Evolutionary conservation across 2,888 invertebrate genomes (phyloP).

Genomic region (Drosophila formosana): DNA sequence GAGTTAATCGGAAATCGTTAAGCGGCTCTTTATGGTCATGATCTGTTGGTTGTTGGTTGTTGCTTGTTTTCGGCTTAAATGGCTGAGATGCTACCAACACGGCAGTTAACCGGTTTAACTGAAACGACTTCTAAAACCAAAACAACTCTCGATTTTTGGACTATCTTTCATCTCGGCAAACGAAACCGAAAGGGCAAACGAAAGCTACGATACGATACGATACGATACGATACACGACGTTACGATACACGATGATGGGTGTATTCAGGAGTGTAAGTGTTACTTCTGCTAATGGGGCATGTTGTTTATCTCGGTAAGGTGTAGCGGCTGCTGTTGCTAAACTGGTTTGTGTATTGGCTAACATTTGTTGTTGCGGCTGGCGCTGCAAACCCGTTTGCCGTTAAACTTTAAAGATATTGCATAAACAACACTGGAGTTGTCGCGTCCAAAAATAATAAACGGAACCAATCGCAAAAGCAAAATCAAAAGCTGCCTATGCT

Average conservation of each 20-base stretch:
- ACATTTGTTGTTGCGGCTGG: slow-evolving; percentile 19
- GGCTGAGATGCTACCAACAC: slow-evolving; percentile 15
- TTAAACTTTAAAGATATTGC: slow-evolving; percentile 68
- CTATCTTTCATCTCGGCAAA: slow-evolving; percentile 37
- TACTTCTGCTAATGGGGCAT: slow-evolving; percentile 49
- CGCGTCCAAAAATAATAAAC: slow-evolving; percentile 60
- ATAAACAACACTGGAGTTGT: slow-evolving; percentile 60
- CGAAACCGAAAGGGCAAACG: slow-evolving; percentile 78
- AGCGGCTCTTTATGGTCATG: slow-evolving; percentile 28
- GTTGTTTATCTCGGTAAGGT: slow-evolving; percentile 62
- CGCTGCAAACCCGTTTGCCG: slow-evolving; percentile 58
- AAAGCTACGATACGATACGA: slow-evolving; percentile 43
- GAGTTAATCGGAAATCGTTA: slow-evolving; percentile 14
- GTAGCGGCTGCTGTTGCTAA: slow-evolving; percentile 30
- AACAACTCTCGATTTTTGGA: slow-evolving; percentile 70
- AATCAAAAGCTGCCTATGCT: slow-evolving; percentile 60
- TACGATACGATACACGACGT: background rate
- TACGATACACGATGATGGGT: too few relatives aligned
- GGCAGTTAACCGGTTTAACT: slow-evolving; percentile 61
- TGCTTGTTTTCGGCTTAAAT: slow-evolving; percentile 34
- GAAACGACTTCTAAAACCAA: slow-evolving; percentile 64
- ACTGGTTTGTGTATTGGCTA: slow-evolving; percentile 69
- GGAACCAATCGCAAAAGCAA: slow-evolving; percentile 55
- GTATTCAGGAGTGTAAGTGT: slow-evolving; percentile 19
- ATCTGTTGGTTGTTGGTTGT: slow-evolving; percentile 26